Percentiles rank a stretch among this genome's conserved stretches.
Conservation (phyloP, 1,140 invertebrate species). For the Ladona fulva region DNA sequence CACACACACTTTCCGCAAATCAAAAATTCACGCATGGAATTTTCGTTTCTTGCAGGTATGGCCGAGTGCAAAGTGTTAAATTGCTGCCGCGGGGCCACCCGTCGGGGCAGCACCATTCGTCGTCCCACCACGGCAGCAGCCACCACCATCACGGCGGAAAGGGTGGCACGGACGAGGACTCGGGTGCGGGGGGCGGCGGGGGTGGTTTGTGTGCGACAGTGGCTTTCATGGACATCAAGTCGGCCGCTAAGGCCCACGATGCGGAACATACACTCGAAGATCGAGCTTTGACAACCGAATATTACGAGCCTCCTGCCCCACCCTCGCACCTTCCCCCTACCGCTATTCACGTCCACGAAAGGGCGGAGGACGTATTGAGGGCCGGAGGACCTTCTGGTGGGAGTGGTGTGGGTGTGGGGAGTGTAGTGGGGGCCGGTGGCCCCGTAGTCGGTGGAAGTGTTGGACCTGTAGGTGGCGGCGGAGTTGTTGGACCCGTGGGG, state of each 20-base stretch:
- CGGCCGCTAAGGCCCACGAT: slow-evolving; percentile 84
- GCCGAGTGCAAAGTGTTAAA: slow-evolving; percentile 92
- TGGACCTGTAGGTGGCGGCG: neutral
- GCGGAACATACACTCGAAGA: slow-evolving; percentile 82
- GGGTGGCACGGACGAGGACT: slow-evolving; percentile 34
- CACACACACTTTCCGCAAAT: too few relatives aligned
- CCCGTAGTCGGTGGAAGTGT: neutral
- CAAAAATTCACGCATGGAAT: slow-evolving; percentile 18
- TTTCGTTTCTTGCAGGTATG: slow-evolving; percentile 64
- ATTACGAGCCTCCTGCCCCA: slow-evolving; percentile 73
- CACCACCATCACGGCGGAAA: slow-evolving; percentile 25
- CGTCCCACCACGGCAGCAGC: slow-evolving; percentile 20
- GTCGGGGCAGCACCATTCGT: slow-evolving; percentile 21
- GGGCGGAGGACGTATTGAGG: slow-evolving; percentile 21
- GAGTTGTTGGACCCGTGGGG: slow-evolving; percentile 23
- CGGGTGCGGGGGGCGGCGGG: slow-evolving; percentile 47
- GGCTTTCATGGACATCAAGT: slow-evolving; percentile 95
- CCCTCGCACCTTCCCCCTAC: slow-evolving; percentile 32
- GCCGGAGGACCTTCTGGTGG: slow-evolving; percentile 15
- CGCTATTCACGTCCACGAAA: slow-evolving; percentile 26
- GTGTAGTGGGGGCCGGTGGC: slow-evolving; percentile 22
- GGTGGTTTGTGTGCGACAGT: slow-evolving; percentile 67
- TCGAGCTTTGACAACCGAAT: slow-evolving; percentile 76
- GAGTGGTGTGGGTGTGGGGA: neutral
- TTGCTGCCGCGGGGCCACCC: slow-evolving; percentile 55